Conservation (phyloP, 1,140 invertebrate species). For the Thaumatotibia leucotreta region DNA sequence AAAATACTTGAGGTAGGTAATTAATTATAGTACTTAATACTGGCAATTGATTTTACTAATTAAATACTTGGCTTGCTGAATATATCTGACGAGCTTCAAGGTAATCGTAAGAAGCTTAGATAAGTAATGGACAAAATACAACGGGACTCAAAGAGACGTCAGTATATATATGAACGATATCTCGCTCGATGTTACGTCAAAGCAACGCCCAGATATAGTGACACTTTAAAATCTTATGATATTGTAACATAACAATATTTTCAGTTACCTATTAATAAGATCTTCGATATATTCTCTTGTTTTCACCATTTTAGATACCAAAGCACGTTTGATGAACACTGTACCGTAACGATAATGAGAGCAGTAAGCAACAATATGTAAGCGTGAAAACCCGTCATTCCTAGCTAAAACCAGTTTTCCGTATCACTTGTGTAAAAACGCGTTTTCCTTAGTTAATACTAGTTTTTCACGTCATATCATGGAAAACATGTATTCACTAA, state of each 20-base stretch:
- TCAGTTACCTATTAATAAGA: slow-evolving; percentile 32
- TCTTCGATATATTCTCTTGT: slow-evolving; percentile 1
- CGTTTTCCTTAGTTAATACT: no score
- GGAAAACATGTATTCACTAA: no score
- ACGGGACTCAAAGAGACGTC: slow-evolving; percentile 54
- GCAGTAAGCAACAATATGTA: no score
- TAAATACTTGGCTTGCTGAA: slow-evolving; percentile 42
- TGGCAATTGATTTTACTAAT: slow-evolving; percentile 9
- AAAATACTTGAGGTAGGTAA: slow-evolving; percentile 11
- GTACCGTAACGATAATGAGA: no score
- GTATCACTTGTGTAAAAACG: no score
- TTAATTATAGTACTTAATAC: background rate
- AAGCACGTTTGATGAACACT: no score
- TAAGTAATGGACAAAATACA: slow-evolving; percentile 70
- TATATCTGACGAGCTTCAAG: slow-evolving; percentile 64
- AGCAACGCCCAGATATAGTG: slow-evolving; percentile 70
- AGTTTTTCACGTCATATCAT: no score
- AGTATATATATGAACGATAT: slow-evolving; percentile 72
- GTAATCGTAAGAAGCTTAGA: slow-evolving; percentile 62
- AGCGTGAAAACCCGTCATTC: no score
- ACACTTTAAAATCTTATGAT: slow-evolving; percentile 67
- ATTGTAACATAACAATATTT: slow-evolving; percentile 52
- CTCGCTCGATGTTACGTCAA: slow-evolving; percentile 70
- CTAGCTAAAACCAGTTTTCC: no score
- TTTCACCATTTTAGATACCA: background rate